A percentile compares a stretch with the other conserved stretches of the same genome.
phyloP scores from a whole-genome alignment of 2,797 vertebrate genomes.

The Cuniculus paca region DNA sequence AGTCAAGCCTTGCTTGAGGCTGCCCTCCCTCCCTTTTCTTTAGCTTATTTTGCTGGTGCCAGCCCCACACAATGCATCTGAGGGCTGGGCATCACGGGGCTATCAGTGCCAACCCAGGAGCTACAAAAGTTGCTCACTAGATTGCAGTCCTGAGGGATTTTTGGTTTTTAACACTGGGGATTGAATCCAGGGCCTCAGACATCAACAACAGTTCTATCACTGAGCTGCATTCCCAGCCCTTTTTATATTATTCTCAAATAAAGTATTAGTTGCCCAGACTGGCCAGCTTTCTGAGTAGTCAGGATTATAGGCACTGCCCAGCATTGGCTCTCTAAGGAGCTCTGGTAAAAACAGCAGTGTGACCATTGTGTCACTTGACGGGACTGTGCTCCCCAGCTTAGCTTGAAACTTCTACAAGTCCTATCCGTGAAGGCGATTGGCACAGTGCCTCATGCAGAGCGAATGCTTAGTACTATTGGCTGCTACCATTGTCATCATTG shows the following conservation, averaged over 20 bases:
- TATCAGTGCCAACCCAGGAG: no score
- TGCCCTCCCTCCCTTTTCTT: background rate
- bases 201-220: background rate
- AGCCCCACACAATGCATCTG: no score
- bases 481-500: accelerated
- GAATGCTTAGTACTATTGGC: accelerated
- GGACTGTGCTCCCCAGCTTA: background rate
- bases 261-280: background rate
- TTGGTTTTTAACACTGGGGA: background rate
- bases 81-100: no score
- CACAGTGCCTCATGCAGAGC: accelerated
- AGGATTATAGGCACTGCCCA: background rate
- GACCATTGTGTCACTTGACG: background rate
- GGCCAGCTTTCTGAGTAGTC: background rate
- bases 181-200: background rate
- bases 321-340: background rate
- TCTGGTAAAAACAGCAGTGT: background rate
- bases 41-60: background rate
- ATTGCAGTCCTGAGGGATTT: background rate
- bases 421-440: accelerated
- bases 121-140: background rate
- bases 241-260: background rate
- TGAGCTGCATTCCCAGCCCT: background rate
- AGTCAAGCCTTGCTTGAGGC: background rate
- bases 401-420: background rate